A percentile compares a stretch with the other conserved stretches of the same genome.
These are phyloP conservation scores for Bombus terrestris DNA, from an alignment of 1,140 invertebrate genomes.

Conservation along the genomic window DNA sequence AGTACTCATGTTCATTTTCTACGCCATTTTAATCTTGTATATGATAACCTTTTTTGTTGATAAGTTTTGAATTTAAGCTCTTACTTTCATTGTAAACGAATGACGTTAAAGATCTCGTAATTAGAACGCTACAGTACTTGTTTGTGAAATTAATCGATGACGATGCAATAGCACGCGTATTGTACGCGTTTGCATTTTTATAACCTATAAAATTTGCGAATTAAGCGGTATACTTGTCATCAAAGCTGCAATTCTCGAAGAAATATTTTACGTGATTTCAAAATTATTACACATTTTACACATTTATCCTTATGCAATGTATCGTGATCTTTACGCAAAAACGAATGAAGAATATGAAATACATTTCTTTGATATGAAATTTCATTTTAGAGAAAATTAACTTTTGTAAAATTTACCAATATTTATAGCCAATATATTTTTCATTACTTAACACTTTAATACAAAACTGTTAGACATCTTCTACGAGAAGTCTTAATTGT, in stretches of 20 bases:
- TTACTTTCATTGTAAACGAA: neutral
- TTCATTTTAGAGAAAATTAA: neutral
- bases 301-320: neutral
- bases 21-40: neutral
- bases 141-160: neutral
- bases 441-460: neutral
- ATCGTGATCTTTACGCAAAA: neutral
- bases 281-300: neutral
- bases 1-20: neutral
- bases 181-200: conserved; percentile 6
- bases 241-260: neutral
- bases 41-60: neutral
- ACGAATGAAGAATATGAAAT: neutral
- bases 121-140: neutral
- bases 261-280: conserved; percentile 3
- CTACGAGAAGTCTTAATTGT: too few relatives aligned
- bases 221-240: neutral
- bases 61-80: neutral
- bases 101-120: neutral
- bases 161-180: neutral
- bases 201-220: neutral
- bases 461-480: neutral
- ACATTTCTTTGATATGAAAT: neutral
- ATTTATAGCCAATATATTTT: neutral
- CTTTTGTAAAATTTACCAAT: neutral